Percentiles rank a stretch among this genome's conserved stretches.
Evolutionary conservation across 1,140 invertebrate genomes (phyloP).

Genomic region (Drosophila neocordata): DNA sequence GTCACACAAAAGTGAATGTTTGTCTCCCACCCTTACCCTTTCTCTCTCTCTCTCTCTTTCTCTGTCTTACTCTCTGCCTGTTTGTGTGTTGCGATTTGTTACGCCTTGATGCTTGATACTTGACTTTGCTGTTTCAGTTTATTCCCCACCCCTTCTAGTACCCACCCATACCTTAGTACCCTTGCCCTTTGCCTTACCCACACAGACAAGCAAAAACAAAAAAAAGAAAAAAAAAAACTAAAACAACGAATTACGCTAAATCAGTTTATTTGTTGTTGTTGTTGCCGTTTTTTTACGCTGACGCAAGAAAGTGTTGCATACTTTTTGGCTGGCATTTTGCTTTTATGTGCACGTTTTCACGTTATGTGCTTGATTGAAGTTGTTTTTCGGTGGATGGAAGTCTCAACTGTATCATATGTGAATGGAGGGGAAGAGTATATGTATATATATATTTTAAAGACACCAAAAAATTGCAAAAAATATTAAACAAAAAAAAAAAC

Average conservation of each 20-base stretch:
- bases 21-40: too few species aligned
- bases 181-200: background rate
- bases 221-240: constrained; percentile 40
- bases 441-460: constrained; percentile 1
- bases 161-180: background rate
- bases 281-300: constrained; percentile 45
- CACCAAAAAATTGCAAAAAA: constrained; percentile 10
- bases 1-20: constrained; percentile 1
- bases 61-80: constrained; percentile 13
- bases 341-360: constrained; percentile 64
- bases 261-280: constrained; percentile 42
- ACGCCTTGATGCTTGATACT: constrained; percentile 35
- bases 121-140: constrained; percentile 34
- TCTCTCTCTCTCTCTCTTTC: background rate
- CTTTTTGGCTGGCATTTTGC: constrained; percentile 68
- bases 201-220: background rate
- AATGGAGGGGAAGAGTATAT: background rate
- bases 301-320: constrained; percentile 69
- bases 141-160: background rate
- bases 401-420: too few species aligned
- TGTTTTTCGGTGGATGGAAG: background rate
- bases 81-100: constrained; percentile 36
- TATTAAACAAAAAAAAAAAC: constrained; percentile 28
- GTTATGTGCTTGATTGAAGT: constrained; percentile 60
- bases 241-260: constrained; percentile 65